Conservation (phyloP, 2,797 vertebrate genomes). For the Chelonia mydas region DNA sequence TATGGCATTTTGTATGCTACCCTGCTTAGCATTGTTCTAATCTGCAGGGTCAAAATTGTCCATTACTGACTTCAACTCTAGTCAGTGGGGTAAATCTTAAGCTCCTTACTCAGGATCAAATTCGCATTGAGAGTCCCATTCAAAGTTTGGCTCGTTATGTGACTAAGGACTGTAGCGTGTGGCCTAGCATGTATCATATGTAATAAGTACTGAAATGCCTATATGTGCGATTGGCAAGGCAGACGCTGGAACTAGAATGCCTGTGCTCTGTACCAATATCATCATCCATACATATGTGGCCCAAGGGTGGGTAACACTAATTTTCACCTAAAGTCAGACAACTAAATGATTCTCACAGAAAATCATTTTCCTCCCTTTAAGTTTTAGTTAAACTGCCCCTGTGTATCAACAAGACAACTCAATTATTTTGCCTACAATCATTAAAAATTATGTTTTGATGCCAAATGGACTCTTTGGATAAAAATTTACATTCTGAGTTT, state of each 20-base stretch:
- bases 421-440: neutral
- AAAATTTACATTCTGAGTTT: neutral
- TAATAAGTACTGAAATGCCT: neutral
- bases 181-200: neutral
- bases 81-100: neutral
- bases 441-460: too few species aligned
- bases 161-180: neutral
- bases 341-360: neutral
- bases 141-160: neutral
- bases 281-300: neutral
- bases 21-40: neutral
- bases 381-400: neutral
- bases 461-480: neutral
- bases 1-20: neutral
- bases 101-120: neutral
- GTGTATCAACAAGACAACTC: neutral
- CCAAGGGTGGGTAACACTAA: neutral
- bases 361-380: neutral
- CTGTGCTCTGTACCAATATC: neutral
- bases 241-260: neutral
- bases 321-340: neutral
- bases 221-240: neutral
- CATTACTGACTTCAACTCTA: neutral
- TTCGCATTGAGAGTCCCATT: constrained; percentile 27
- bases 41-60: neutral